Conservation (phyloP, 2,797 vertebrate genomes). For the Manis crassicaudata region DNA sequence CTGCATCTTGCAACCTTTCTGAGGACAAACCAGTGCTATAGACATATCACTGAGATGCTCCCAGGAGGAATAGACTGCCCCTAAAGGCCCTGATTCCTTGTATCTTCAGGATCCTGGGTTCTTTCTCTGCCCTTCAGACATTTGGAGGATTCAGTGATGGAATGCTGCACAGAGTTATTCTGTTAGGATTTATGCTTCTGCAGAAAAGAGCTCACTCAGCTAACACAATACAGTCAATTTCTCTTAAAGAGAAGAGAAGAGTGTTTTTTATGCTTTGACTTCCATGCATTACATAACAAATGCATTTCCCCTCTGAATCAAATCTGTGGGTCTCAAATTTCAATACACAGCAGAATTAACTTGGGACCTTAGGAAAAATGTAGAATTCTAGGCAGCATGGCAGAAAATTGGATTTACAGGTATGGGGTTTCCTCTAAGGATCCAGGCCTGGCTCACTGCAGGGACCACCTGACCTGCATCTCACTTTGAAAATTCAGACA, state of each 20-base stretch:
- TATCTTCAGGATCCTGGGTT: neutral
- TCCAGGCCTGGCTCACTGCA: neutral
- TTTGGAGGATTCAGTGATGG: neutral
- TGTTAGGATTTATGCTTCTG: neutral
- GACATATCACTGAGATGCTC: neutral
- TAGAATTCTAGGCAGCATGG: neutral
- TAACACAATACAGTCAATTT: neutral
- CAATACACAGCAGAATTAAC: neutral
- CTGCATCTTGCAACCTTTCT: neutral
- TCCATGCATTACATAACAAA: neutral
- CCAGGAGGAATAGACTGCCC: neutral
- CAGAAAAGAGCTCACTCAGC: neutral
- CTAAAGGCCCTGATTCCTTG: too few species aligned
- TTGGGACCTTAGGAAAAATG: neutral
- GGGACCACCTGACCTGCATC: neutral
- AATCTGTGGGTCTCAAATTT: neutral
- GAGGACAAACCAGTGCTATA: neutral
- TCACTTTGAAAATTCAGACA: neutral
- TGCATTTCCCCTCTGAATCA: neutral
- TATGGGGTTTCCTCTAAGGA: neutral
- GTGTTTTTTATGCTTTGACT: neutral
- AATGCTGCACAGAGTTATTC: rapidly evolving
- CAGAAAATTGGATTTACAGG: neutral
- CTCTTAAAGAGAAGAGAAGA: neutral
- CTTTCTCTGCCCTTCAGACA: neutral